These are phyloP conservation scores for Drosophila demipolita DNA, from an alignment of 2,888 invertebrate genomes.

Conservation along the genomic window DNA sequence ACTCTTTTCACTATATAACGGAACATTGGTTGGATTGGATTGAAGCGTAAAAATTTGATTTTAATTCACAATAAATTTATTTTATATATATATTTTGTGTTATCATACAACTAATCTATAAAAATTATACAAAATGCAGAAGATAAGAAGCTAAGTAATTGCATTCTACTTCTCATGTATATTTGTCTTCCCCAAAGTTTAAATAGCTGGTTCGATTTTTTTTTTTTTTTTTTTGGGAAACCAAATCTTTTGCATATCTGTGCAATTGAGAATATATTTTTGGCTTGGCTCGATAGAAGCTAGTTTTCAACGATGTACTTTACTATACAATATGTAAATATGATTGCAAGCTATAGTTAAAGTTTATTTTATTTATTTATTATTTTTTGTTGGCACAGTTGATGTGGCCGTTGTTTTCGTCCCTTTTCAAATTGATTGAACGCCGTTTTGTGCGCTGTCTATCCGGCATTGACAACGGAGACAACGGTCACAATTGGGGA, in stretches of 20 bases:
- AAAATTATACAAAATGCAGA: not conserved
- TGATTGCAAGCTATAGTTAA: not conserved
- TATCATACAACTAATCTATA: not conserved
- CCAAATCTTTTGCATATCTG: not conserved
- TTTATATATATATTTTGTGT: not conserved
- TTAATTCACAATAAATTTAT: not conserved
- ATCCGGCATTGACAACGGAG: slow-evolving; percentile 12
- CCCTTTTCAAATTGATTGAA: slow-evolving; percentile 58
- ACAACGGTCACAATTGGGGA: slow-evolving; percentile 37
- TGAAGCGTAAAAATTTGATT: not conserved
- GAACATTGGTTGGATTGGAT: not conserved
- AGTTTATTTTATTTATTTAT: slow-evolving; percentile 5
- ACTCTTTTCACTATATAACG: not conserved
- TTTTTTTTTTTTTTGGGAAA: not conserved
- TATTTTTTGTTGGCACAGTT: slow-evolving; percentile 25
- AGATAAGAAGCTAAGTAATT: not conserved
- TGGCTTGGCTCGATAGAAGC: slow-evolving; percentile 8
- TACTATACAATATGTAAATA: slow-evolving; percentile 1
- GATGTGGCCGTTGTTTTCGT: slow-evolving; percentile 20
- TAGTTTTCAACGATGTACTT: slow-evolving; percentile 4
- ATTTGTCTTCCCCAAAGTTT: not conserved
- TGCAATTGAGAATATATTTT: slow-evolving; percentile 19
- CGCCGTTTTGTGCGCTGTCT: slow-evolving; percentile 30
- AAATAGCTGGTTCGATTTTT: not conserved
- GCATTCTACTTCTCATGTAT: not conserved